phyloP scores from a whole-genome alignment of 35 echinoderm and acorn worm genomes.

The Heliocidaris erythrogramma region DNA sequence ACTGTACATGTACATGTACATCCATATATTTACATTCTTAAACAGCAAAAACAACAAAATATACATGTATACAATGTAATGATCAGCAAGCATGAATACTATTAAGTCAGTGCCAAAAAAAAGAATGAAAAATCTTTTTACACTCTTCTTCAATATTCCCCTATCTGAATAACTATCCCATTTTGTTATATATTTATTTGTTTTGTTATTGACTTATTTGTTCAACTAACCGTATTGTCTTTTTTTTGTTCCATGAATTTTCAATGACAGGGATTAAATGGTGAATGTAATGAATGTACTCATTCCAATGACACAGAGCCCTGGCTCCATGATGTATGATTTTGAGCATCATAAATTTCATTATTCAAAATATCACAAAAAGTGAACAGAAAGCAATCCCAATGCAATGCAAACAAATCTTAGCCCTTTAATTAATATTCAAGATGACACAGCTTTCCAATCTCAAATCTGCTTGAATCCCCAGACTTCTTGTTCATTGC shows the following conservation, averaged over 20 bases:
- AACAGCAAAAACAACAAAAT: too few species aligned
- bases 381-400: background rate
- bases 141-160: too few species aligned
- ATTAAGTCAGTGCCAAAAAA: too few species aligned
- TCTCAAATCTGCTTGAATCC: background rate
- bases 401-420: background rate
- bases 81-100: too few species aligned
- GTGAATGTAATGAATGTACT: background rate
- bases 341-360: background rate
- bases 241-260: background rate
- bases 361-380: background rate
- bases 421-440: background rate
- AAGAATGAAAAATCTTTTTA: too few species aligned
- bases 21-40: too few species aligned
- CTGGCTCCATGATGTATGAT: background rate
- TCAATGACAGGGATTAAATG: too few species aligned
- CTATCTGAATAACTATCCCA: too few species aligned
- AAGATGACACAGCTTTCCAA: conserved; percentile 4
- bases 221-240: background rate
- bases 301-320: background rate
- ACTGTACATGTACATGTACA: too few species aligned
- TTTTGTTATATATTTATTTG: too few species aligned
- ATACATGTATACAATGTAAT: too few species aligned
- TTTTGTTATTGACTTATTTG: too few species aligned
- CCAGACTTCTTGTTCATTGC: background rate